Base-by-base conservation (phyloP, 2,888 invertebrate genomes). In the Melanostoma scalare region DNA sequence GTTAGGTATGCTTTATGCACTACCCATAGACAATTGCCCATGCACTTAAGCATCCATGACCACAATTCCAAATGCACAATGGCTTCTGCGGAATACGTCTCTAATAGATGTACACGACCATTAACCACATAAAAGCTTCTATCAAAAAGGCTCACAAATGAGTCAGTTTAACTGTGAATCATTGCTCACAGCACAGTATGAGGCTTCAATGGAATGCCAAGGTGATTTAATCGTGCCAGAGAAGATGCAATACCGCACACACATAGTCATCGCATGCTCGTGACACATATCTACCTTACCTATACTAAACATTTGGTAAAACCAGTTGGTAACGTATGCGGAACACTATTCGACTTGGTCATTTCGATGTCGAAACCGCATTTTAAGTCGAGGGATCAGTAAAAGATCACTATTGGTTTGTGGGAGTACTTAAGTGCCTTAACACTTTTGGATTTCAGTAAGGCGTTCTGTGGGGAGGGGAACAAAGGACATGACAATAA, bases 51-150 rank as follows among this genome's bases (percentile, higher is more conserved):
- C 35, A 35, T 48, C 30, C 63, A 20, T 40, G 63, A 63, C 63
- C 63, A 50, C 63, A 63, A 20, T 50, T 20, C 8, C 48, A 63
- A 63, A 63, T 63, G 63, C 48, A 63, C 63, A 63, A 63, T 63
- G 50, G 63, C 50, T 63, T 63, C 63, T 50, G 63, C 31, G 50
- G 63, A 63, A 50, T 63, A 31, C 63, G 48, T 50, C 63, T 63
- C 50, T 6, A 50, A 61, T 20, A 63, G 46, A 50, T 46, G 48
- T 35, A 63, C 20, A 48, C 63, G 30, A 63, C 61, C 61, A 63
- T 44, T 20, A 6, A 63, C 48, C 63, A 50, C 50, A 63, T 50
- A 63, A 63, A 20, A 63, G 63, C 63, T 63, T 31, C 48, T 50
- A 50, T 63, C 38, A 38, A 48, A 61, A 61, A 44, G 44, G 44